Evolutionary conservation across 1,140 invertebrate species (phyloP).

Genomic region (Tetranychus urticae): DNA sequence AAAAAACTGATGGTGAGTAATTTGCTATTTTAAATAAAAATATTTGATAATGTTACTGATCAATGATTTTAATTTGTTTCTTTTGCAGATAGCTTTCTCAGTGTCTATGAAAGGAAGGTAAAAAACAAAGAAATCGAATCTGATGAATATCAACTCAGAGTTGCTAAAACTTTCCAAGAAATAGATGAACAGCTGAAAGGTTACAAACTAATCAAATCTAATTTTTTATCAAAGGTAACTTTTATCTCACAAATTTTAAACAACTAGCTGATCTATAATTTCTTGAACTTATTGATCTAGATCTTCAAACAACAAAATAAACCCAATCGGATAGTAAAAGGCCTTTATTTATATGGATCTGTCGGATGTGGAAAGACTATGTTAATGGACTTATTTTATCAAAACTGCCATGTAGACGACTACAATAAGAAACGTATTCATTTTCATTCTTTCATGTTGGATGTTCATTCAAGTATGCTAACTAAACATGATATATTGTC

Average conservation of each 20-base stretch:
- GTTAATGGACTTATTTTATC: constrained; percentile 93
- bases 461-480: constrained; percentile 46
- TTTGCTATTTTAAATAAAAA: not conserved
- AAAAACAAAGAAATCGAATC: constrained; percentile 30
- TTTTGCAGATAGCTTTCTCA: not conserved
- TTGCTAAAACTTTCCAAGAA: constrained; percentile 38
- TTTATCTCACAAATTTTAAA: not conserved
- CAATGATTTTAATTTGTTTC: not conserved
- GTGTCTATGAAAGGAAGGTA: constrained; percentile 18
- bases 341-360: constrained; percentile 29
- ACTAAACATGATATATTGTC: not conserved
- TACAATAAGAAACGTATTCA: constrained; percentile 55
- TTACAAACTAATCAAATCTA: constrained; percentile 30
- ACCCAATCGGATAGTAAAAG: constrained; percentile 16
- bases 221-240: constrained; percentile 15
- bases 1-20: not conserved
- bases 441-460: constrained; percentile 92
- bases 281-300: not conserved
- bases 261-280: not conserved
- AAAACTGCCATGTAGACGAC: constrained; percentile 33
- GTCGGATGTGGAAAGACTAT: constrained; percentile 85
- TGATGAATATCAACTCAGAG: constrained; percentile 42
- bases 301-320: too few species aligned
- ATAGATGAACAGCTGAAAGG: constrained; percentile 36
- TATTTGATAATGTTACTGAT: too few species aligned